phyloP scores from a whole-genome alignment of 2,888 invertebrate genomes.

The Hyppa rectilinea region DNA sequence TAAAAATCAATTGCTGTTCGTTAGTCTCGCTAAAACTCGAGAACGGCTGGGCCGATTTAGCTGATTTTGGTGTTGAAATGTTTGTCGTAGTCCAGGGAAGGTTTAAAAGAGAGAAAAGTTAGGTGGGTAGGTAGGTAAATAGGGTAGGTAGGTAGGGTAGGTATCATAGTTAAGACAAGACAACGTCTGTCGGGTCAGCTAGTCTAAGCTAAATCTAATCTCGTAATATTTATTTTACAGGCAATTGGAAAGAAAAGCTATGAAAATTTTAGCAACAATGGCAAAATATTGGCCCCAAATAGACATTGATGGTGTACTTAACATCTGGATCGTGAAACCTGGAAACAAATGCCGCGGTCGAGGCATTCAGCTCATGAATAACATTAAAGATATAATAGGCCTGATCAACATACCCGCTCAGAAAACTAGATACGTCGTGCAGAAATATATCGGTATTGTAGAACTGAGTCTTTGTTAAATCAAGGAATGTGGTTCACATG shows the following conservation, averaged over 20 bases:
- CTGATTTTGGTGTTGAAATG: too few species aligned
- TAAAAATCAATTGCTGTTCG: too few species aligned
- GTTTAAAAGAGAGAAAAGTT: too few species aligned
- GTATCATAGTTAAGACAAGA: too few species aligned
- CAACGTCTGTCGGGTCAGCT: too few species aligned
- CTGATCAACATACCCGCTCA: constrained; percentile 92
- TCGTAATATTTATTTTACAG: constrained; percentile 74
- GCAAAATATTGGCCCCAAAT: constrained; percentile 95
- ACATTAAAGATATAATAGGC: constrained; percentile 95
- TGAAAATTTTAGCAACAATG: constrained; percentile 92
- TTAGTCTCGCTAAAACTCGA: too few species aligned
- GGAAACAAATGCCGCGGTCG: constrained; percentile 98
- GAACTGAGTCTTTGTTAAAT: constrained; percentile 12
- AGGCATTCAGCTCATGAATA: constrained; percentile 96
- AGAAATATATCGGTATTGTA: constrained; percentile 97
- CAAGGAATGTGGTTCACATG: constrained; percentile 13
- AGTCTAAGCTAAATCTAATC: too few species aligned
- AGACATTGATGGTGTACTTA: constrained; percentile 95
- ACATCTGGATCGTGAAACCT: constrained; percentile 98
- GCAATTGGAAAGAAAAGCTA: constrained; percentile 88
- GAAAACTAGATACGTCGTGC: constrained; percentile 96
- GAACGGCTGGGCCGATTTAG: too few species aligned
- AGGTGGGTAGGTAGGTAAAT: too few species aligned
- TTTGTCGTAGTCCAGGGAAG: too few species aligned
- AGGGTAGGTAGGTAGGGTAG: too few species aligned